Evolutionary conservation across 2,888 invertebrate species (phyloP), one percentile per base, ranked within the genome.

Genomic region (Ochropacha duplaris): DNA sequence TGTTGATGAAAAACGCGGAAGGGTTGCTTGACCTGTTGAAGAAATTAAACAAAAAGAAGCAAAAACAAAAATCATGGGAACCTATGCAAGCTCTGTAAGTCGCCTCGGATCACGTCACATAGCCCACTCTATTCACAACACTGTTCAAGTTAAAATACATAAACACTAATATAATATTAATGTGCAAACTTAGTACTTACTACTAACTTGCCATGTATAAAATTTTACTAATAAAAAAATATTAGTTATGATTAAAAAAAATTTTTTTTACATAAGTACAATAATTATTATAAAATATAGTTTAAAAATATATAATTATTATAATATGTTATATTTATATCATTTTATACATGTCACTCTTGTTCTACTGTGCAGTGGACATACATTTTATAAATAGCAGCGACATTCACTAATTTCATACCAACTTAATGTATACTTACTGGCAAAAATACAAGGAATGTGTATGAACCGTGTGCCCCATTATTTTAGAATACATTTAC

Each of bases 21-120:
- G 94, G 94, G 91, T 94, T 94, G 91, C 94, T 94, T 94, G 94
- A 94, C 93, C 94, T 94, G 94, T 95, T 95, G 95, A 94, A 95
- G 92, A 95, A 94, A 94, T 94, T 88, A 90, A 90, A 89, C 88
- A 89, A 89, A 90, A 92, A 88, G 80, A 85, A 87, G 86, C 87
- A 89, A 87, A 87, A 81, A 83, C 81, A 85, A 83, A 84, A 78
- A 83, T 84, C 76, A 78, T 83, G 73, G 76, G 78, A 79, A 81
- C 78, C 78, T 83, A 72, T 81, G 87, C 86, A 90, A 90, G 91
- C 90, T 79, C 69, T 76, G 64, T 72, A 82, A 79, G 78, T 80
- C 74, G 81, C 83, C 78, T 71, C 71, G 72, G 84, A 84, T 83
- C 44, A 44, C 44, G 44, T 44, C 86, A 84, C 81, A 83, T 71